phyloP scores from a whole-genome alignment of 1,140 invertebrate species.

The Teleogryllus occipitalis region DNA sequence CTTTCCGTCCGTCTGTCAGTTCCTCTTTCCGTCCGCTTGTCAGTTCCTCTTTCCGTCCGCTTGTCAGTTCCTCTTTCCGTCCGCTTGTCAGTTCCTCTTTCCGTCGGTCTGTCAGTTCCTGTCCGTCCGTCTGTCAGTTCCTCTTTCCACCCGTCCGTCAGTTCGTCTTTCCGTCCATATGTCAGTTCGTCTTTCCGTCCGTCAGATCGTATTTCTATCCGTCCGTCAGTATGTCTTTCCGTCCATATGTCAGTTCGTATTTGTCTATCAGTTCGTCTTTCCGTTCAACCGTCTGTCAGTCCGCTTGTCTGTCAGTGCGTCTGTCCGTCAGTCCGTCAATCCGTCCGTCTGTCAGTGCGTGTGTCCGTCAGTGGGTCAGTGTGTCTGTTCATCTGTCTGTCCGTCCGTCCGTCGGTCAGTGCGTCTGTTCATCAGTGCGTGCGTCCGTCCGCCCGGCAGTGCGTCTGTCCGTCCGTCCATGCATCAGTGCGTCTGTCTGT shows the following conservation, averaged over 20 bases:
- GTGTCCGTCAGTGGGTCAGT: background rate
- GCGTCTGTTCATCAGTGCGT: background rate
- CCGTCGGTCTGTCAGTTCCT: background rate
- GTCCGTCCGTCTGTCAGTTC: background rate
- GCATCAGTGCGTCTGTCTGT: background rate
- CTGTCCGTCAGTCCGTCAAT: background rate
- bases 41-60: background rate
- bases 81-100: background rate
- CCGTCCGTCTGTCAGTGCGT: background rate
- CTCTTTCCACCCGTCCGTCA: too few species aligned
- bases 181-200: background rate
- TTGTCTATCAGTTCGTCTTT: too few species aligned
- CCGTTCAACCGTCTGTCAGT: background rate
- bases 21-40: background rate
- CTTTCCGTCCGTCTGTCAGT: too few species aligned
- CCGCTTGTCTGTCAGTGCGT: background rate
- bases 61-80: background rate
- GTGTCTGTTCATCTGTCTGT: background rate
- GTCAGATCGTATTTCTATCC: too few species aligned
- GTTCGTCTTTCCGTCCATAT: background rate
- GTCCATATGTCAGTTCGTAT: background rate
- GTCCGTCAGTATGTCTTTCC: background rate
- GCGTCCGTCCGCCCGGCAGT: too few species aligned
- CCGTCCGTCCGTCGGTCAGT: background rate
- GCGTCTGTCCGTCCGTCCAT: background rate